Evolutionary conservation across 2,797 vertebrate genomes (phyloP).

Genomic region (Geotrypetes seraphini): DNA sequence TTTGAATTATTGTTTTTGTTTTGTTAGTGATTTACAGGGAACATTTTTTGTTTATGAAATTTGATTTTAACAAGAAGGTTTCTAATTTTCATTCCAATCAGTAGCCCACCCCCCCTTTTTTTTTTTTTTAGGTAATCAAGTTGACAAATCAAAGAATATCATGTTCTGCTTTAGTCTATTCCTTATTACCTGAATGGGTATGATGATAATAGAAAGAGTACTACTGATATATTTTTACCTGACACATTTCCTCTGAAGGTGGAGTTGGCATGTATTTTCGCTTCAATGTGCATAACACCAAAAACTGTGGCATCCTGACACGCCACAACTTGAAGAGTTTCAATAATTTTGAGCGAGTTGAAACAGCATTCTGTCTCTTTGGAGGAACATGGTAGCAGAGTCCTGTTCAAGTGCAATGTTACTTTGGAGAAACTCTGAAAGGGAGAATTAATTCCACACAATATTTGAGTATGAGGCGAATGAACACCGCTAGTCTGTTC

Average conservation of each 20-base stretch:
- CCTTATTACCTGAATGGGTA: too few relatives aligned
- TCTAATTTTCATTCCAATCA: too few relatives aligned
- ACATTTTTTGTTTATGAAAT: too few relatives aligned
- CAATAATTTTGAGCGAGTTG: conserved; percentile 58
- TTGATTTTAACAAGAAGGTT: too few relatives aligned
- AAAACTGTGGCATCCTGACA: conserved; percentile 39
- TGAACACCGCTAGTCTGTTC: too few relatives aligned
- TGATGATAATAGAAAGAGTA: too few relatives aligned
- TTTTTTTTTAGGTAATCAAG: too few relatives aligned
- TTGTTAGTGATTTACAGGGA: too few relatives aligned
- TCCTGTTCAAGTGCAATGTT: conserved; percentile 48
- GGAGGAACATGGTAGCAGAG: conserved; percentile 52
- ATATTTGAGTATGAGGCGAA: not conserved
- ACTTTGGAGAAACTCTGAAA: conserved; percentile 41
- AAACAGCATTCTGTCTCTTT: conserved; percentile 56
- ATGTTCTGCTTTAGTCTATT: too few relatives aligned
- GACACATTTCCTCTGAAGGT: conserved; percentile 43
- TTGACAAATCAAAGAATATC: too few relatives aligned
- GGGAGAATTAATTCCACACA: not conserved
- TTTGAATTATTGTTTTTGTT: too few relatives aligned
- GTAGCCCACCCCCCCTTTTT: too few relatives aligned
- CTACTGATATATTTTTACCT: conserved; percentile 42
- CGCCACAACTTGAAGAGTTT: conserved; percentile 69
- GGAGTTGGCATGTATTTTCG: conserved; percentile 61
- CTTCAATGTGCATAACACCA: conserved; percentile 73